These are phyloP conservation scores for Megalops cyprinoides DNA, from an alignment of 2,797 vertebrate genomes.

Conservation along the genomic window DNA sequence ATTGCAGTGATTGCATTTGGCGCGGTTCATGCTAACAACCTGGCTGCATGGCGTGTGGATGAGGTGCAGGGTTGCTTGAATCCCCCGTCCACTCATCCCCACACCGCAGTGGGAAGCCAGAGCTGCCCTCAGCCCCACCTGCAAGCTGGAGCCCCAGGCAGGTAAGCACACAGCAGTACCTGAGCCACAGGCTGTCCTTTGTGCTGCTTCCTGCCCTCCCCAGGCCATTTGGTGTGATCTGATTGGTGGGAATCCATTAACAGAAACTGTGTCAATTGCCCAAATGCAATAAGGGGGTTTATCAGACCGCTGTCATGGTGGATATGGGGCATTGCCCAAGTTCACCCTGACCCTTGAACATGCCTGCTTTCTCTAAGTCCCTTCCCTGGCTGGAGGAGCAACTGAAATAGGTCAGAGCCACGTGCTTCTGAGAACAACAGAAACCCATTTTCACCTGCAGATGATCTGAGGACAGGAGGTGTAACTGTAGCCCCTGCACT, in stretches of 20 bases:
- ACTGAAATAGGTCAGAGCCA: too few relatives aligned
- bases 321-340: neutral
- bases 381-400: neutral
- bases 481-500: neutral
- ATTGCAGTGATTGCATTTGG: neutral
- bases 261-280: neutral
- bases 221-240: neutral
- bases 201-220: neutral
- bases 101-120: neutral
- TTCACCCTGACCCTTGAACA: neutral
- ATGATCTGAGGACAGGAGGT: neutral
- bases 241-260: conserved; percentile 5
- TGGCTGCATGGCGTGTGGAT: neutral
- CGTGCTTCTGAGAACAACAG: too few relatives aligned
- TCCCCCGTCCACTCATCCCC: too few relatives aligned
- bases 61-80: neutral
- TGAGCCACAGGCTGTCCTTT: neutral
- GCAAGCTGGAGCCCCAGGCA: neutral
- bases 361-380: neutral
- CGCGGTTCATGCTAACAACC: neutral
- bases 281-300: neutral
- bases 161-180: neutral
- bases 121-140: neutral
- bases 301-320: neutral
- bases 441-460: too few relatives aligned